phyloP scores from a whole-genome alignment of 2,888 invertebrate species.

The Trichogramma dendrolimi region DNA sequence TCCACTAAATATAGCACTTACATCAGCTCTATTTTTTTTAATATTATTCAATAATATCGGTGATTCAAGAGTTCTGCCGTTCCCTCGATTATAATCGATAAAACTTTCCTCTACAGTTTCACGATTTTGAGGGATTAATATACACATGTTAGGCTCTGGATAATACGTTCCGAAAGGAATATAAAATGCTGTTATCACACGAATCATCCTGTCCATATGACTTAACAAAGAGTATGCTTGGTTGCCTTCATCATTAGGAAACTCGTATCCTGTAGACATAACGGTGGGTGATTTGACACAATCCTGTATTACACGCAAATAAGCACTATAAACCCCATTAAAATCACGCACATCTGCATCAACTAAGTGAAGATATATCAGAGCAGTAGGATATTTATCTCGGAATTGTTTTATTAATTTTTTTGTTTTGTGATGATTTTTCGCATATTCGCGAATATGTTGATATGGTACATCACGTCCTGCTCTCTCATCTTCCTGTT shows the following conservation, averaged over 20 bases:
- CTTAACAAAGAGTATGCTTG: not conserved
- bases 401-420: not conserved
- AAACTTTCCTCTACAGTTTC: slow-evolving; percentile 2
- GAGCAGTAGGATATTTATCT: not conserved
- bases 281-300: not conserved
- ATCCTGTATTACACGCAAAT: not conserved
- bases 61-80: not conserved
- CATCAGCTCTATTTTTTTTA: not conserved
- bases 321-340: slow-evolving; percentile 1
- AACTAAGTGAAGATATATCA: slow-evolving; percentile 1
- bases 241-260: not conserved
- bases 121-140: not conserved
- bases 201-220: not conserved
- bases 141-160: slow-evolving; percentile 6
- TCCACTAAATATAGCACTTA: not conserved
- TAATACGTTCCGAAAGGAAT: slow-evolving; percentile 2
- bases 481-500: not conserved
- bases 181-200: not conserved
- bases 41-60: not conserved
- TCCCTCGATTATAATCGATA: not conserved
- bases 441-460: not conserved
- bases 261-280: slow-evolving; percentile 5
- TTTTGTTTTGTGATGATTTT: slow-evolving; percentile 2
- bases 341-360: slow-evolving; percentile 1
- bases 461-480: not conserved